Conservation (phyloP, 2,797 vertebrate species). For the Cirrhinus molitorella region DNA sequence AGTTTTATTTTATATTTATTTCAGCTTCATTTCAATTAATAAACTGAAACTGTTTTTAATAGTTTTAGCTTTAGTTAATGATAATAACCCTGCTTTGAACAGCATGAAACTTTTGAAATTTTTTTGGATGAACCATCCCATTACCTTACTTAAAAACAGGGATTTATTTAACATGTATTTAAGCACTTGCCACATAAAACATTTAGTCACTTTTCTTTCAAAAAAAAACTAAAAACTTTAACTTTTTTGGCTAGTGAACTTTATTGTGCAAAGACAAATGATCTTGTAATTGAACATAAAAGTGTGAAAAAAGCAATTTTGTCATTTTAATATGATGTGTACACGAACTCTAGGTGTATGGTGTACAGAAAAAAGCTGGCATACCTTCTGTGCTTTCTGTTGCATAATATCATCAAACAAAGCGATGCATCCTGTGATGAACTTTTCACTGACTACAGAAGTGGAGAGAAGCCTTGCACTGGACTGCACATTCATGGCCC, state of each 20-base stretch:
- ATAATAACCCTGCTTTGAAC: background rate
- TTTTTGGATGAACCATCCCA: background rate
- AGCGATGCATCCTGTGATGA: slow-evolving; percentile 84
- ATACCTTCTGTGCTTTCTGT: slow-evolving; percentile 94
- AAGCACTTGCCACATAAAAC: background rate
- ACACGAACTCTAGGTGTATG: background rate
- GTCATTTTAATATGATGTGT: background rate
- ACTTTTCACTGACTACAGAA: slow-evolving; percentile 91
- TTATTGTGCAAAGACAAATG: background rate
- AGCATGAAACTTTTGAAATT: background rate
- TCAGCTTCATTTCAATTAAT: background rate
- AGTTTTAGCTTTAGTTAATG: background rate
- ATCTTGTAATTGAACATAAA: background rate
- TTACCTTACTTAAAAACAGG: background rate
- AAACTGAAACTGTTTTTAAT: background rate
- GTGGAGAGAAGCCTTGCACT: slow-evolving; percentile 85
- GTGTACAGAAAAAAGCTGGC: slow-evolving; percentile 66
- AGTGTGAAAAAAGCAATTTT: background rate
- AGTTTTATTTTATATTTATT: too few species aligned
- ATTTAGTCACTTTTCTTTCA: background rate
- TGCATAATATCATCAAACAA: slow-evolving; percentile 90
- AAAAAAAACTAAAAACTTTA: background rate
- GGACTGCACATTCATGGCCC: slow-evolving; percentile 82
- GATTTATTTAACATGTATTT: too few species aligned
- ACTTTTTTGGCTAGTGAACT: background rate